A percentile compares a stretch with the other conserved stretches of the same genome.
Conservation (phyloP, 2,797 vertebrate species). For the Anolis apletophallus region DNA sequence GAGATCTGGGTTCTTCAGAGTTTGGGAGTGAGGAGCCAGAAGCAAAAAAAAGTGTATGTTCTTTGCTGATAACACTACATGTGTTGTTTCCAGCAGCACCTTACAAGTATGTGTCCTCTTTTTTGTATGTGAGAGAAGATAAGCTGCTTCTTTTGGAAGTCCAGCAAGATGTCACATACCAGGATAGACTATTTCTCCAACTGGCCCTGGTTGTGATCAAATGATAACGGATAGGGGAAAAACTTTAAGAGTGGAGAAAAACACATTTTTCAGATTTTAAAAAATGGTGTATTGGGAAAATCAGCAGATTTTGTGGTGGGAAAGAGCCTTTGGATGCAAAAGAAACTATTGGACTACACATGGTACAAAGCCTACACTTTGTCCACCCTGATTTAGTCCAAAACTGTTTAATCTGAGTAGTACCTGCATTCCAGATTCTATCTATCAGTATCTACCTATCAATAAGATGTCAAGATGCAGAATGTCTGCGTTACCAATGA, state of each 20-base stretch:
- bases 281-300: too few species aligned
- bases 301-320: too few species aligned
- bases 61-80: not conserved
- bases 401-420: not conserved
- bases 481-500: not conserved
- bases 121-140: not conserved
- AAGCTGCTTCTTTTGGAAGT: not conserved
- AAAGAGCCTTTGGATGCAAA: too few species aligned
- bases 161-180: not conserved
- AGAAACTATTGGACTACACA: too few species aligned
- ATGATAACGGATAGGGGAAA: too few species aligned
- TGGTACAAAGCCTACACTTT: not conserved
- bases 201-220: not conserved
- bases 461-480: not conserved
- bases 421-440: too few species aligned
- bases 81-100: not conserved
- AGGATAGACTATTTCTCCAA: not conserved
- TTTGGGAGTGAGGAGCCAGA: not conserved
- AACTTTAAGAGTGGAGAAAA: too few species aligned
- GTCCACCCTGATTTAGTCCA: not conserved
- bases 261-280: too few species aligned
- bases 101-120: not conserved
- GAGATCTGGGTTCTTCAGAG: too few species aligned
- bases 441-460: too few species aligned
- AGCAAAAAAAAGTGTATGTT: not conserved